Base-by-base conservation (phyloP, 2,888 invertebrate species). In the Agonopterix subpropinquella region DNA sequence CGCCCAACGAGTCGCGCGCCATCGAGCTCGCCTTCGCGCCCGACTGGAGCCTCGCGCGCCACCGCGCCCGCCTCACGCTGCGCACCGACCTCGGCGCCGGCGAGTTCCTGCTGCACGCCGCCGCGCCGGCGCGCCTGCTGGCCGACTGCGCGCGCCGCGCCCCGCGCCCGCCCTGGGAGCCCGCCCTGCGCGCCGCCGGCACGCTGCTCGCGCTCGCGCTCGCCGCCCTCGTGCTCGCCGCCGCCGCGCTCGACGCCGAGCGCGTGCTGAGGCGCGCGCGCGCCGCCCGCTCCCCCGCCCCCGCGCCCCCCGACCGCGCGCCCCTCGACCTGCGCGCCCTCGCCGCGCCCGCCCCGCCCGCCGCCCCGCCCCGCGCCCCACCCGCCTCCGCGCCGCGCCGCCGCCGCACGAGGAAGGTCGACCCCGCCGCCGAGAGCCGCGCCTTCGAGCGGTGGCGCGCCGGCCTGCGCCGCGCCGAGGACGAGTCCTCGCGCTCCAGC, bases 121-220 rank as follows among this genome's bases (percentile, higher is more conserved):
- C 73, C 46, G 64, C 56, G 37, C 64, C 15, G 50, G 52, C 50
- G 59, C 78, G 87, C 50, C 53, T 67, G 42, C 58, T 65, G 46
- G 48, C 63, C 10, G 47, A 53, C 53, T 78, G 72, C 61, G 70
- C 56, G 54, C 67, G 43, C 50, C 57, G 8, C 53, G 64, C 71
- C 89, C 51, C 78, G 89, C 48, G 90, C 91, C 37, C 84, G 91
- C 45, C 81, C 81, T 58, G 80, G 92, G 56, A 90, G 92, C 68
- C 76, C 87, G 44, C 89, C 92, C 56, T 70, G 52, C 64, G 67
- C 47, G 45, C 80, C 93, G 48, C 92, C 92, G 36, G 80, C 87
- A 50, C 60, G 54, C 62, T 71, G 28, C 65, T 76, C 56, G 65
- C 62, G 9, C 51, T 62, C 41, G 59, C 58, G 45, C 55, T 63